Percentiles rank a stretch among this genome's conserved stretches.
phyloP scores from a whole-genome alignment of 2,888 invertebrate species.

The Dusona sp. region DNA sequence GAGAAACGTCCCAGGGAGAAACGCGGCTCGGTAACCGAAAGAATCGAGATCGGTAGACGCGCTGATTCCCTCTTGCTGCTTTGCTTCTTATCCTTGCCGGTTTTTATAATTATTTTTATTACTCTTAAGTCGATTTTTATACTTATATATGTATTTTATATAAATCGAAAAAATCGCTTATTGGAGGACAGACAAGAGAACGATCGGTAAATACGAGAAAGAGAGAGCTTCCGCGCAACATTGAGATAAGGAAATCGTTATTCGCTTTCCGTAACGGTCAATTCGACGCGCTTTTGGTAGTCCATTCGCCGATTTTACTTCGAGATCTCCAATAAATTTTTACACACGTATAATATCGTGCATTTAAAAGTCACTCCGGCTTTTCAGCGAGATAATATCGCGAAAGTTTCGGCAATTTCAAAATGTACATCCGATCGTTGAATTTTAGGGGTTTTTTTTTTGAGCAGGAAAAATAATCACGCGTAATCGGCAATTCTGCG shows the following conservation, averaged over 20 bases:
- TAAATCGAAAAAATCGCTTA: conserved; percentile 51
- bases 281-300: conserved; percentile 62
- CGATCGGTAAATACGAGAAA: conserved; percentile 10
- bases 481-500: conserved; percentile 8
- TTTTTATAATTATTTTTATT: conserved; percentile 64
- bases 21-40: conserved; percentile 44
- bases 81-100: not conserved
- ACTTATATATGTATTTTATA: conserved; percentile 18
- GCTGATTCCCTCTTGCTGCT: not conserved
- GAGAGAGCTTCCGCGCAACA: conserved; percentile 41
- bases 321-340: conserved; percentile 66
- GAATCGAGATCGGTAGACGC: conserved; percentile 57
- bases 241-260: conserved; percentile 74
- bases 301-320: conserved; percentile 56
- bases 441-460: conserved; percentile 16
- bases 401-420: conserved; percentile 30
- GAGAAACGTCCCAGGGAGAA: conserved; percentile 53
- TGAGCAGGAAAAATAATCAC: not conserved
- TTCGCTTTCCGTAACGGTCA: conserved; percentile 70
- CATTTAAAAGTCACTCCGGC: conserved; percentile 52
- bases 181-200: conserved; percentile 21
- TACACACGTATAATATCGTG: not conserved
- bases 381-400: conserved; percentile 47
- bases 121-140: conserved; percentile 30
- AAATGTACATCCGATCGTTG: conserved; percentile 26